These are phyloP conservation scores for Phortica magna DNA, from an alignment of 2,888 invertebrate genomes.

Conservation along the genomic window DNA sequence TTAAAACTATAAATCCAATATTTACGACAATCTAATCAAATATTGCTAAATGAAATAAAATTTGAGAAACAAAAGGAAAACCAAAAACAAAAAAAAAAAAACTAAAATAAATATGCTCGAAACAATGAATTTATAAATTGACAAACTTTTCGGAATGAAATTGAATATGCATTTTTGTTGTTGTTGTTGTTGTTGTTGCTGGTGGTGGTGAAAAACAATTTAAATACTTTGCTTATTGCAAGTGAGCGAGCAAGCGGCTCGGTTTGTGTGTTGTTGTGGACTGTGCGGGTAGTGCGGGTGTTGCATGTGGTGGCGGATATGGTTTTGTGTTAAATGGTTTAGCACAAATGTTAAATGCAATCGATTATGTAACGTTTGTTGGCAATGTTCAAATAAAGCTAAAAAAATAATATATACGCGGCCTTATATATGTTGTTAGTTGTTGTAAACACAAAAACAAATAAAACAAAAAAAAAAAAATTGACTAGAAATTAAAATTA, in stretches of 20 bases:
- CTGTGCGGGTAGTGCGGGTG: not conserved
- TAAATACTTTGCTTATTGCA: too few species aligned
- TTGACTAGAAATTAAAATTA: constrained; percentile 65
- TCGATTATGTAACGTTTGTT: not conserved
- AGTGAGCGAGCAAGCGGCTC: not conserved
- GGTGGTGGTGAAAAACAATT: too few species aligned
- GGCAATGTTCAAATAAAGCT: not conserved
- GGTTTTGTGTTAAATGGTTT: not conserved
- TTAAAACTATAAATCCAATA: not conserved
- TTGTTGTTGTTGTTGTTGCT: not conserved
- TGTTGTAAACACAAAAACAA: not conserved
- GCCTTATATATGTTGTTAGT: not conserved
- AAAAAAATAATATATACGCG: too few species aligned
- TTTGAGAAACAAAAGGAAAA: not conserved
- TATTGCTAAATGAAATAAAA: not conserved
- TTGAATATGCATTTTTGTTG: not conserved
- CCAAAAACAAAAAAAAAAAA: not conserved
- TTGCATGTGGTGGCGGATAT: not conserved
- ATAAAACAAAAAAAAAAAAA: constrained; percentile 45
- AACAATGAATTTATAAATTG: not conserved
- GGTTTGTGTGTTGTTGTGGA: not conserved
- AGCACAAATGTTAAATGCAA: constrained; percentile 1
- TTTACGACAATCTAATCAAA: not conserved
- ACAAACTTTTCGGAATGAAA: not conserved
- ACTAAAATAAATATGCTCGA: constrained; percentile 5